Conservation (phyloP, 1,140 invertebrate genomes). For the Ceratosolen fusciceps region DNA sequence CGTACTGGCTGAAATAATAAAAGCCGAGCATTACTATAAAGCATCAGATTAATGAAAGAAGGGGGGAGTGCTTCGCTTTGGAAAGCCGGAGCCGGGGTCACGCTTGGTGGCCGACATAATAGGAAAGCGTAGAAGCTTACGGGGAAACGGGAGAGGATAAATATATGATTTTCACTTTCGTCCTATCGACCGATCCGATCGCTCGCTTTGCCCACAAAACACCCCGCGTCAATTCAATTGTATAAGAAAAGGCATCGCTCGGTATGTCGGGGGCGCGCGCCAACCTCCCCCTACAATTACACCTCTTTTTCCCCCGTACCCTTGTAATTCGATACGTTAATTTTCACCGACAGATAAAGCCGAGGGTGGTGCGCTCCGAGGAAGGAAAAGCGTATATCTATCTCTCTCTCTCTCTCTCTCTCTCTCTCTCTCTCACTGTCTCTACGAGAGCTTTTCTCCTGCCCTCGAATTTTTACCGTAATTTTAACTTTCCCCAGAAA, state of each 20-base stretch:
- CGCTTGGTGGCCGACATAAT: background rate
- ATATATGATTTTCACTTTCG: conserved; percentile 12
- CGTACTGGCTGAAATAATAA: background rate
- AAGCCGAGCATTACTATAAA: background rate
- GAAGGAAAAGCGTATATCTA: too few relatives aligned
- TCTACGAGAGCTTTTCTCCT: conserved; percentile 5
- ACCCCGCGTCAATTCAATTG: conserved; percentile 16
- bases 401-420: too few relatives aligned
- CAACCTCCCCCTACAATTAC: background rate
- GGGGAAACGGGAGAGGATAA: background rate
- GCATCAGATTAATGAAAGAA: background rate
- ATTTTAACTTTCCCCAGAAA: conserved; percentile 48
- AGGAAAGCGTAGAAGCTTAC: too few relatives aligned
- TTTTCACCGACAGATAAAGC: background rate
- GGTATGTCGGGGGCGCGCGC: background rate
- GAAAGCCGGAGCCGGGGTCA: background rate
- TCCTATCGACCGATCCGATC: background rate
- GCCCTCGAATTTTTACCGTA: conserved; percentile 12
- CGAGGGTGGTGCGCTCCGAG: too few relatives aligned
- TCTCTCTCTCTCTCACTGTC: too few relatives aligned
- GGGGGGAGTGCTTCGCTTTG: too few relatives aligned
- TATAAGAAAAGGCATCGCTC: background rate
- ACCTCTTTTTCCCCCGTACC: background rate
- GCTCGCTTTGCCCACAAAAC: background rate
- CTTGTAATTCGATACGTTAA: conserved; percentile 43